A percentile compares a stretch with the other conserved stretches of the same genome.
Conservation (phyloP, 2,113 vertebrate species). For the Cheilinus undulatus region DNA sequence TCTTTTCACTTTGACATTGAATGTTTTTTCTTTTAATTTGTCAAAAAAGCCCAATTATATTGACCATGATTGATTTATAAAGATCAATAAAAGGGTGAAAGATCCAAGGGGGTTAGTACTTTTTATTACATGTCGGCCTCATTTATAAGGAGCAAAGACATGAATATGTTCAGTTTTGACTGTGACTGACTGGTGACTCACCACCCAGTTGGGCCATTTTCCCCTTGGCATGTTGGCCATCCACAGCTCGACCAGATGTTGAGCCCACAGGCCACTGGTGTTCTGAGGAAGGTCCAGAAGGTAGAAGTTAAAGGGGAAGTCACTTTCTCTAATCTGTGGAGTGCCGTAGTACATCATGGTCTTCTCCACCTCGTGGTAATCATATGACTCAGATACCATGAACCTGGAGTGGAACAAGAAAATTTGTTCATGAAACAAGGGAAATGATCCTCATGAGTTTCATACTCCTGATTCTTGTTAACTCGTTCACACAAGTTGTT, state of each 20-base stretch:
- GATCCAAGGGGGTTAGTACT: no score
- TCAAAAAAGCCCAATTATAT: no score
- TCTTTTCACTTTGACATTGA: no score
- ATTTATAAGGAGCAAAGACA: neutral
- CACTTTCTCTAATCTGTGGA: conserved; percentile 87
- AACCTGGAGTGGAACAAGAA: conserved; percentile 82
- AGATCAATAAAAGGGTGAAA: no score
- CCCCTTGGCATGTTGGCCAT: conserved; percentile 94
- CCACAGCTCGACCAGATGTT: conserved; percentile 88
- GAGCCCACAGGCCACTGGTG: conserved; percentile 82
- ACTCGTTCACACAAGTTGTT: no score
- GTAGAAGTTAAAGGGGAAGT: conserved; percentile 95
- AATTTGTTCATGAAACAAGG: neutral
- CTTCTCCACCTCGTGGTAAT: conserved; percentile 84
- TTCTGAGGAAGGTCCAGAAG: conserved; percentile 84
- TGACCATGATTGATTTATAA: no score
- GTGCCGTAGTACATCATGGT: conserved; percentile 96
- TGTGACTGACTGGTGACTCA: conserved; percentile 72
- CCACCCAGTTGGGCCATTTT: conserved; percentile 97
- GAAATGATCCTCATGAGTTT: neutral
- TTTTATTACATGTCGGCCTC: no score
- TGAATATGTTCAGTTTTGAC: neutral
- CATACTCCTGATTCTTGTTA: no score
- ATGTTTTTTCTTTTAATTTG: no score
- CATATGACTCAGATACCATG: conserved; percentile 87